Evolutionary conservation across 2,797 vertebrate genomes (phyloP).

Genomic region (Spinibarbus caldwelli): DNA sequence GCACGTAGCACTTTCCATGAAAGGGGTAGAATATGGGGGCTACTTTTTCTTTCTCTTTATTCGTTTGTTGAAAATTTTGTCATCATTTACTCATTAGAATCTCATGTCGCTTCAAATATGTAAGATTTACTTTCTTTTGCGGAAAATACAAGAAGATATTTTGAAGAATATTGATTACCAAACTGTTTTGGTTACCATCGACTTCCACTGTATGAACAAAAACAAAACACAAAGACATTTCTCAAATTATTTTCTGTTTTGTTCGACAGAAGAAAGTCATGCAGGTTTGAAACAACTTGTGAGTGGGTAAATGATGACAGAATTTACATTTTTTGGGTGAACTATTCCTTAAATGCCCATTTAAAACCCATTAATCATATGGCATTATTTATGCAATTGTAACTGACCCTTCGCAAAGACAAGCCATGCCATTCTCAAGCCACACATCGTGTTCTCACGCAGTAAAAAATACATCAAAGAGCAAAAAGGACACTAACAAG

Average conservation of each 20-base stretch:
- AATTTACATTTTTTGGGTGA: background rate
- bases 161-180: background rate
- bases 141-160: background rate
- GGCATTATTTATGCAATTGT: background rate
- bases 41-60: background rate
- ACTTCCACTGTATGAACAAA: background rate
- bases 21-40: background rate
- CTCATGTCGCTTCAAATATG: background rate
- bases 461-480: no score
- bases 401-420: background rate
- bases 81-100: background rate
- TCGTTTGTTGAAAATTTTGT: background rate
- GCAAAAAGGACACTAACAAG: background rate
- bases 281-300: background rate
- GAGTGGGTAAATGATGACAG: background rate
- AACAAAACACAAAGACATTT: background rate
- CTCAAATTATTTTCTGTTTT: background rate
- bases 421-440: background rate
- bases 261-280: background rate
- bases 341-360: background rate
- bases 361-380: background rate
- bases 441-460: background rate
- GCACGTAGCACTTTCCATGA: background rate
- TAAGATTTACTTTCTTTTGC: background rate
- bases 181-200: background rate